A percentile compares a stretch with the other conserved stretches of the same genome.
Conservation (phyloP, 1,140 invertebrate genomes). For the Trachelipus rathkii region DNA sequence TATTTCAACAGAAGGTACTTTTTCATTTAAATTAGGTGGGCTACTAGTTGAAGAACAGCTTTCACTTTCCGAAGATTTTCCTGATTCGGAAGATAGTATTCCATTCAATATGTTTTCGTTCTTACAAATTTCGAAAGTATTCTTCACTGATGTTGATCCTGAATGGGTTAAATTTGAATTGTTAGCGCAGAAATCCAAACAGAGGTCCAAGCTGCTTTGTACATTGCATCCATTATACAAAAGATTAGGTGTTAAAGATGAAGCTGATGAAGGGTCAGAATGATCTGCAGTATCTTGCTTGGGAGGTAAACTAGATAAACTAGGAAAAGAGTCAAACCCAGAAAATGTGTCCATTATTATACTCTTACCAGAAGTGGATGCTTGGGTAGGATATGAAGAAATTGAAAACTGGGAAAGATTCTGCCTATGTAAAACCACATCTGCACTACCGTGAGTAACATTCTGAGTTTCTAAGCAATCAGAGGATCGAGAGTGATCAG, state of each 20-base stretch:
- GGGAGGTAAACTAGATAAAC: neutral
- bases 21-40: neutral
- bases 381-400: neutral
- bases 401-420: neutral
- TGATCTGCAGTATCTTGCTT: neutral
- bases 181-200: neutral
- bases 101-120: neutral
- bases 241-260: neutral
- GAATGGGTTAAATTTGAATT: constrained; percentile 1
- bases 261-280: neutral
- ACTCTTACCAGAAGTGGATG: neutral
- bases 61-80: neutral
- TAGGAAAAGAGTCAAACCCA: neutral
- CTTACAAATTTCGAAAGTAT: neutral
- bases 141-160: neutral
- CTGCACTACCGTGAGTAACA: neutral
- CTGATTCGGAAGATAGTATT: neutral
- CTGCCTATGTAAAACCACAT: neutral
- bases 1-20: neutral
- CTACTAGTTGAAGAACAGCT: neutral
- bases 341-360: neutral
- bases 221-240: neutral
- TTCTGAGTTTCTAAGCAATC: constrained; percentile 1
- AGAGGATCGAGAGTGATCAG: neutral
- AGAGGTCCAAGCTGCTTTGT: neutral